These are phyloP conservation scores for Carlito syrichta DNA, from an alignment of 2,113 vertebrate genomes.

Conservation along the genomic window DNA sequence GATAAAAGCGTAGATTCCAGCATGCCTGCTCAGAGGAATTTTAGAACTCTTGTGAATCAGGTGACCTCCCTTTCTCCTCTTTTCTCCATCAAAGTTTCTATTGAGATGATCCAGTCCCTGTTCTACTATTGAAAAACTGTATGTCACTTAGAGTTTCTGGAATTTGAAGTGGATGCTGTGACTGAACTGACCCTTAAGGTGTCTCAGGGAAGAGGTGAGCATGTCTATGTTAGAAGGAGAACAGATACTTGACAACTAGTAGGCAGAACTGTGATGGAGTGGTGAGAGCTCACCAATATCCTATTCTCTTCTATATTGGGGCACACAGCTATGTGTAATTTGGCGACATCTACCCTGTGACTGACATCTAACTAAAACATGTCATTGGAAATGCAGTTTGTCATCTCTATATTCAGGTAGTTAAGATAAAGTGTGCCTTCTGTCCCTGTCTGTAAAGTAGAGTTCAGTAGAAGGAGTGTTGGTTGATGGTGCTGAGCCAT, in stretches of 20 bases:
- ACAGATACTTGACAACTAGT: neutral
- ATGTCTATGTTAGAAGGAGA: neutral
- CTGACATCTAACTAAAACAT: neutral
- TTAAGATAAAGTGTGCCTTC: neutral
- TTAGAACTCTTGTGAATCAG: neutral
- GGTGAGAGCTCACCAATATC: neutral
- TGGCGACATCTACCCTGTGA: neutral
- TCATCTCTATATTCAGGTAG: neutral
- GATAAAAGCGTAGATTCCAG: neutral
- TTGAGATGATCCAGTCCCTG: neutral
- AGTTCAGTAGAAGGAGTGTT: neutral
- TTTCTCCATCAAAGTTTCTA: neutral
- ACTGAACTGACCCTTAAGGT: neutral
- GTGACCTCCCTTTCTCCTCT: neutral
- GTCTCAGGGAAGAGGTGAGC: neutral
- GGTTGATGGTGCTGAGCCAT: neutral
- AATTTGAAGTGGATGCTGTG: neutral
- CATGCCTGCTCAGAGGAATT: too few relatives aligned
- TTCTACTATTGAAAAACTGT: neutral
- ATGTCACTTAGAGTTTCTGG: neutral
- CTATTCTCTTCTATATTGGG: neutral
- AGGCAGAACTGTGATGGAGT: neutral
- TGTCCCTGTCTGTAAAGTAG: neutral
- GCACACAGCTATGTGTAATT: neutral
- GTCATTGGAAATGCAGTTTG: neutral